Base-by-base conservation (phyloP, 1,140 invertebrate species). In the Rhynchophorus ferrugineus region DNA sequence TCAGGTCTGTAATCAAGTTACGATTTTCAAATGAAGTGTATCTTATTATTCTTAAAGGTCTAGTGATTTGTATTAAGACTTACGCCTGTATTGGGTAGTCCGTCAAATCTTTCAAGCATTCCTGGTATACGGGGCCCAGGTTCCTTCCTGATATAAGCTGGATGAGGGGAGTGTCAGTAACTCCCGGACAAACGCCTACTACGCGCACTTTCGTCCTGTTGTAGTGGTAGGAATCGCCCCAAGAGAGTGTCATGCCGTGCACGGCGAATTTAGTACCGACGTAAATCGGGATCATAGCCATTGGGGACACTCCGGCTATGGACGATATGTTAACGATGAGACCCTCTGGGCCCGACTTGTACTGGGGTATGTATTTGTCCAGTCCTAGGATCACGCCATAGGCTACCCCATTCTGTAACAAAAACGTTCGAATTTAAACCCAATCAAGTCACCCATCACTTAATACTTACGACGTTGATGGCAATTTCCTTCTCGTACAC, bases 41-140 rank as follows among this genome's bases (percentile, higher is more conserved):
- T 1, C 21, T n/a, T 22, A 35, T n/a, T n/a, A n/a, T 24, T 3
- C 7, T 21, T 21, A 16, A 41, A 49, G 6, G 1, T 21, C 3
- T n/a, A 42, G 20, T 45, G 11, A 60, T 55, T 69, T 98, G 93
- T 66, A 98, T 96, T 43, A 92, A 96, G 24, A 97, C 96, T 73
- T 99, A 99, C 0, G 91, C 87, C 2, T 99, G 92, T 39, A 99
- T 8, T 22, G n/a, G 29, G 35, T 8, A 36, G 14, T 3, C 14
- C 13, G 0, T 11, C 3, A 43, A 13, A 24, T 35, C 42, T 19
- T n/a, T 43, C 17, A 3, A 22, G 16, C 11, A 54, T 9, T 19
- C 33, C 54, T 60, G 44, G 44, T 62, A 60, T 6, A 11, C 16
- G 2, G 33, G 21, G 20, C 55, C 56, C 21, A 60, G 49, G 43